Conservation (phyloP, 2,797 vertebrate genomes). For the Poeciliopsis presidionis region DNA sequence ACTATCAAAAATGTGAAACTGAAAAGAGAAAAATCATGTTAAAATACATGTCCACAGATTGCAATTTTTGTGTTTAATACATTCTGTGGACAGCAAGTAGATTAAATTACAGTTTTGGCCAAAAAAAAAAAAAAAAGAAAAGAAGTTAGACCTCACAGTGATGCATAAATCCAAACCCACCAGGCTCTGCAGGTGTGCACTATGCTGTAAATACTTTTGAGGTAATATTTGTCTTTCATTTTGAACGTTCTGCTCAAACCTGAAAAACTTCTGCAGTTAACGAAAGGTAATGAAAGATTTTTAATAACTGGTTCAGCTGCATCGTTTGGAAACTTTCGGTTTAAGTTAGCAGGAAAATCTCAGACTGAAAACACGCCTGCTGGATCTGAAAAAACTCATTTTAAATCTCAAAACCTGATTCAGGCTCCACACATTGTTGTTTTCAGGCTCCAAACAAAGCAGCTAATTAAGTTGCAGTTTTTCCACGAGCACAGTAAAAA, state of each 20-base stretch:
- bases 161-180: not conserved
- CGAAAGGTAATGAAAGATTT: not conserved
- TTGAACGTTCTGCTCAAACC: not conserved
- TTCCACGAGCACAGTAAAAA: slow-evolving; percentile 49
- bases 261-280: not conserved
- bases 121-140: too few relatives aligned
- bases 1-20: too few relatives aligned
- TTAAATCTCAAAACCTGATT: slow-evolving; percentile 10
- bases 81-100: too few relatives aligned
- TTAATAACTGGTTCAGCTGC: slow-evolving; percentile 4
- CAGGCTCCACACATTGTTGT: slow-evolving; percentile 23
- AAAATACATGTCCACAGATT: too few relatives aligned
- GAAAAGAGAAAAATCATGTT: too few relatives aligned
- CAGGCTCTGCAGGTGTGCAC: not conserved
- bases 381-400: not conserved
- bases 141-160: too few relatives aligned
- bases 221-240: not conserved
- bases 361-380: too few relatives aligned
- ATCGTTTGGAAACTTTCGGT: slow-evolving; percentile 5
- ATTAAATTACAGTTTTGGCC: too few relatives aligned
- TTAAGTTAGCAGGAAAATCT: not conserved
- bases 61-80: too few relatives aligned
- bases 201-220: not conserved
- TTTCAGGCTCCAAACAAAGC: slow-evolving; percentile 14
- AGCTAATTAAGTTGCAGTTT: not conserved